phyloP scores from a whole-genome alignment of 2,797 vertebrate genomes.

The Sebastes paucispinis region DNA sequence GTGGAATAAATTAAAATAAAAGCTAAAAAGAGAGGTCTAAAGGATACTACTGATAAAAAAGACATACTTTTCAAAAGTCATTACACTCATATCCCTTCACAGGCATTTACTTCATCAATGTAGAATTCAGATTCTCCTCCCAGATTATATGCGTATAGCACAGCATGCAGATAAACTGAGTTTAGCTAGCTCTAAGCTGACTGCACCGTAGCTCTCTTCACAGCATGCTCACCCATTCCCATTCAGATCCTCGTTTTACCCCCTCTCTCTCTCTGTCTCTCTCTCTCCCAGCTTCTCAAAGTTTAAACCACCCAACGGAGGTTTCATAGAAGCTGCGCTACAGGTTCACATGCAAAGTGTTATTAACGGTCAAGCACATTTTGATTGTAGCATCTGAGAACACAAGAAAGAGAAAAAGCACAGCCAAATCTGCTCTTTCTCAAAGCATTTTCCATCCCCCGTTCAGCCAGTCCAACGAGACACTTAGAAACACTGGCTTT shows the following conservation, averaged over 20 bases:
- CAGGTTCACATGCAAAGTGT: conserved; percentile 53
- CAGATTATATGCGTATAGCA: not conserved
- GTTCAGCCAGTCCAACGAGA: conserved; percentile 57
- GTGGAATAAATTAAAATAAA: not conserved
- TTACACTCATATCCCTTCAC: conserved; percentile 4
- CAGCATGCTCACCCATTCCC: conserved; percentile 25
- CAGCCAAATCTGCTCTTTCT: conserved; percentile 63
- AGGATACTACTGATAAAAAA: not conserved
- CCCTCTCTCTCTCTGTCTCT: not conserved
- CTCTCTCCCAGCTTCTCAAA: conserved; percentile 5
- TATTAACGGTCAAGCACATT: conserved; percentile 35
- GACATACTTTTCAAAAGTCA: not conserved
- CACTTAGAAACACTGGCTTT: conserved; percentile 75
- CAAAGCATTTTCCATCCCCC: conserved; percentile 56
- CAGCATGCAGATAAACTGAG: conserved; percentile 41
- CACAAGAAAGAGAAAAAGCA: conserved; percentile 43
- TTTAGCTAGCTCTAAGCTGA: conserved; percentile 27
- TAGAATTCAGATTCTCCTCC: conserved; percentile 1
- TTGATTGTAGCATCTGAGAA: conserved; percentile 51
- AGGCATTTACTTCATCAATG: not conserved
- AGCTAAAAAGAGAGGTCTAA: not conserved
- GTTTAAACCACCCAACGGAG: conserved; percentile 7
- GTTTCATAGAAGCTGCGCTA: not conserved
- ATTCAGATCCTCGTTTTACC: conserved; percentile 32
- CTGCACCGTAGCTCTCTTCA: conserved; percentile 40